phyloP scores from a whole-genome alignment of 2,888 invertebrate genomes.

The Phalera bucephala region DNA sequence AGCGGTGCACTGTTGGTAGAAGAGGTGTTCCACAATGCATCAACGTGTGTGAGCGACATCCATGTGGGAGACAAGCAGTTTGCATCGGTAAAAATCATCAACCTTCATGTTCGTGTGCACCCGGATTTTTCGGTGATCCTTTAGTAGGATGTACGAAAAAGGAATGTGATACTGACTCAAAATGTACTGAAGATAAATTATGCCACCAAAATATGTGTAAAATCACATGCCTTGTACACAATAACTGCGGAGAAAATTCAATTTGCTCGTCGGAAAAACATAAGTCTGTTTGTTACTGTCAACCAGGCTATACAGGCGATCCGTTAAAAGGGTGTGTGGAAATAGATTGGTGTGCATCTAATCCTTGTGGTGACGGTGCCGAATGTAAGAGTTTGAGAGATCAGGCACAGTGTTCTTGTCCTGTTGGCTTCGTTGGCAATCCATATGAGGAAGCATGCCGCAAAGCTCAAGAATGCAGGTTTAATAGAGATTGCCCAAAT shows the following conservation, averaged over 20 bases:
- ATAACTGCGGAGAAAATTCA: conserved; percentile 93
- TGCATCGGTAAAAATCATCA: conserved; percentile 89
- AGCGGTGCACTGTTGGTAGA: conserved; percentile 86
- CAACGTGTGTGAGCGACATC: conserved; percentile 87
- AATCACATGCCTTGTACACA: conserved; percentile 92
- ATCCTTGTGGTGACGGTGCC: conserved; percentile 91
- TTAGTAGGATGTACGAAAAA: conserved; percentile 90
- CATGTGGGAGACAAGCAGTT: conserved; percentile 92
- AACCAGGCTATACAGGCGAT: conserved; percentile 94
- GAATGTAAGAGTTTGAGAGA: conserved; percentile 91
- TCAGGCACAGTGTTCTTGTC: conserved; percentile 91
- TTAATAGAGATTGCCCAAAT: conserved; percentile 90
- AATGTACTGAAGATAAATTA: conserved; percentile 92
- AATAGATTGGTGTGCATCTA: conserved; percentile 90
- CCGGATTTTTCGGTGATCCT: conserved; percentile 92
- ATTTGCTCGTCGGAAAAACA: conserved; percentile 93
- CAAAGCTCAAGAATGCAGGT: conserved; percentile 90
- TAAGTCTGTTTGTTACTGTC: conserved; percentile 89
- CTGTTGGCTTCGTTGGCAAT: conserved; percentile 91
- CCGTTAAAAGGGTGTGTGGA: conserved; percentile 87
- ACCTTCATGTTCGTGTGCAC: conserved; percentile 89
- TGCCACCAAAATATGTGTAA: conserved; percentile 93
- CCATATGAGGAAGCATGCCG: conserved; percentile 92
- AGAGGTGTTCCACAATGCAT: conserved; percentile 90
- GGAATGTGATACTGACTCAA: conserved; percentile 87